Conservation (phyloP, 2,797 vertebrate genomes). For the Peromyscus nudipes region DNA sequence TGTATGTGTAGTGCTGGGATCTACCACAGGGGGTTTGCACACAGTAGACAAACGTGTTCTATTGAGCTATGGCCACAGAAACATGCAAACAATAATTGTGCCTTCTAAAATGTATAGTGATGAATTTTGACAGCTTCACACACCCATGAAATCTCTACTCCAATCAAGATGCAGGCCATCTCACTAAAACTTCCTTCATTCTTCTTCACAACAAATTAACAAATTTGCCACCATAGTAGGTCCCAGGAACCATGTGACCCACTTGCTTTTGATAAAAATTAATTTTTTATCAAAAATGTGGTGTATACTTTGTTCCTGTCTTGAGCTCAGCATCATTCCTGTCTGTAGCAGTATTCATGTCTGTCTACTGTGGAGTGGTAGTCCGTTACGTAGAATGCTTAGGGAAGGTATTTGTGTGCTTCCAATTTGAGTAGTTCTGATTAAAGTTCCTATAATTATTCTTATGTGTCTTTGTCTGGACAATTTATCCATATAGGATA, state of each 20-base stretch:
- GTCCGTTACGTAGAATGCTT: not conserved
- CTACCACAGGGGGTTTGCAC: not conserved
- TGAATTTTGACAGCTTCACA: not conserved
- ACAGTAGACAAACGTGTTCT: not conserved
- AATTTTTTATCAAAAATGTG: not conserved
- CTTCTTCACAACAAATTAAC: not conserved
- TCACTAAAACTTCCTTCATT: not conserved
- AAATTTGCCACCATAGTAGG: not conserved
- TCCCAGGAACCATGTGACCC: not conserved
- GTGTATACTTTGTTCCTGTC: not conserved
- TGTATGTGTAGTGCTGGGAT: not conserved
- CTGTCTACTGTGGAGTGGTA: not conserved
- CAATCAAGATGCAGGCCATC: not conserved
- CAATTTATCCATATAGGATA: not conserved
- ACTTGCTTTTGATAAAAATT: not conserved
- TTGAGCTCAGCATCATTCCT: not conserved
- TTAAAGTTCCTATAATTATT: not conserved
- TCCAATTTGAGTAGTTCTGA: not conserved
- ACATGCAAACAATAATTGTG: not conserved
- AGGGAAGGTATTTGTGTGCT: not conserved
- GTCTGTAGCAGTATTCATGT: not conserved
- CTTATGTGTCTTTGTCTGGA: not conserved
- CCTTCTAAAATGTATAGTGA: not conserved
- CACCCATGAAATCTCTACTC: not conserved
- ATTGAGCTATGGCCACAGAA: not conserved